These are phyloP conservation scores for Dasyurus viverrinus DNA, from an alignment of 2,113 vertebrate genomes.

Conservation along the genomic window DNA sequence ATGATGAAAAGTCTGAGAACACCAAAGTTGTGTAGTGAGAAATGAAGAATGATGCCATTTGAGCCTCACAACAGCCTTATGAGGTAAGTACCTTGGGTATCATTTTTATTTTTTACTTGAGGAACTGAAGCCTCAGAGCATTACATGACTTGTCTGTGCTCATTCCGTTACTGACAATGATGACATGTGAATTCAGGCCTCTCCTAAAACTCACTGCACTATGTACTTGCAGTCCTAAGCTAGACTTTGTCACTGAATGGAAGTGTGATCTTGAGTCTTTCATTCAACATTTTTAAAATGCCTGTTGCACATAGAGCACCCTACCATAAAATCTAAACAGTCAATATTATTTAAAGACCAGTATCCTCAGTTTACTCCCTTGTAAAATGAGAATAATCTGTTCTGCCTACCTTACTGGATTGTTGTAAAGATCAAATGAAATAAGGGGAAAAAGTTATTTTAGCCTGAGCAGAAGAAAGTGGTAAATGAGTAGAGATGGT, in stretches of 20 bases:
- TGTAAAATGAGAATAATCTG: background rate
- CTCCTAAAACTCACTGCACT: background rate
- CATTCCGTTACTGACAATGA: background rate
- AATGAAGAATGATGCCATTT: background rate
- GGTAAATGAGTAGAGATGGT: background rate
- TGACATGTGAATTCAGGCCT: background rate
- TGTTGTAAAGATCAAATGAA: background rate
- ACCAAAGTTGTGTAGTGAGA: background rate
- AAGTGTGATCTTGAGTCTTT: background rate
- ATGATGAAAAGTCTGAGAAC: background rate
- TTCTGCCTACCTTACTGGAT: background rate
- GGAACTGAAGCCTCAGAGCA: background rate
- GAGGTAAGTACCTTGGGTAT: background rate
- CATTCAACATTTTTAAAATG: slow-evolving; percentile 44
- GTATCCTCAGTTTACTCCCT: background rate
- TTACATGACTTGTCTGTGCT: background rate
- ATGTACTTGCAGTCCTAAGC: background rate
- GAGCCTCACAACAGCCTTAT: background rate
- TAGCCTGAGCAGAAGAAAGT: background rate
- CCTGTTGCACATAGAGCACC: slow-evolving; percentile 17
- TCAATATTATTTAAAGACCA: background rate
- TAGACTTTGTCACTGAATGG: background rate
- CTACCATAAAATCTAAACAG: background rate
- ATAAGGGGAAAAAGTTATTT: background rate
- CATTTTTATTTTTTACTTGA: background rate